Evolutionary conservation across 1,140 invertebrate species (phyloP).

Genomic region (Brachionus koreanus): DNA sequence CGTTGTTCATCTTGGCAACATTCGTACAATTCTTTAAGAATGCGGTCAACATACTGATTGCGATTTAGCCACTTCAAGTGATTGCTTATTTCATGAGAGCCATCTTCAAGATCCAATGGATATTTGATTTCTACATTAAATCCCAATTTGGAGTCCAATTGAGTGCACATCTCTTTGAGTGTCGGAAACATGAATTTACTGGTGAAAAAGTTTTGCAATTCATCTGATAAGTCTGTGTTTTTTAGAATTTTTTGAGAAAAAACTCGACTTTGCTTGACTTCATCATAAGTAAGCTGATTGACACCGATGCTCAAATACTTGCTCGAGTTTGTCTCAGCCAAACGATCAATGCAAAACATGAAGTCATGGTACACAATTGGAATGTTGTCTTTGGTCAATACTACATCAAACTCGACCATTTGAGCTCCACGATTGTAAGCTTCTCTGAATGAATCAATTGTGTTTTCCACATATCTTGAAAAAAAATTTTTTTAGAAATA

Average conservation of each 20-base stretch:
- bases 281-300: constrained; percentile 29
- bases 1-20: constrained; percentile 71
- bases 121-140: constrained; percentile 95
- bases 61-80: constrained; percentile 22
- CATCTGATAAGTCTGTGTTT: not conserved
- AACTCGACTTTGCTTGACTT: constrained; percentile 25
- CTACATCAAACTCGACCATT: constrained; percentile 92
- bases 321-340: constrained; percentile 59
- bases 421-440: constrained; percentile 68
- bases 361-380: constrained; percentile 95
- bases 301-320: constrained; percentile 27
- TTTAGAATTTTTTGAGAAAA: constrained; percentile 15
- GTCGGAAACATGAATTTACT: constrained; percentile 68
- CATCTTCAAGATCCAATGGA: constrained; percentile 73
- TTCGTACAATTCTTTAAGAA: constrained; percentile 55
- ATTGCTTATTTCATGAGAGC: not conserved
- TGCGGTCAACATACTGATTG: constrained; percentile 42
- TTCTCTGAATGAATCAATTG: constrained; percentile 37
- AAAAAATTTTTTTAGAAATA: not conserved
- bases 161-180: constrained; percentile 67
- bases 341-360: constrained; percentile 79
- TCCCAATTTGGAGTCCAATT: constrained; percentile 74
- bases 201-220: constrained; percentile 5
- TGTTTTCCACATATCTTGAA: constrained; percentile 34
- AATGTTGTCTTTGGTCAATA: constrained; percentile 84